phyloP scores from a whole-genome alignment of 2,888 invertebrate genomes.

The Chirona hameri region DNA sequence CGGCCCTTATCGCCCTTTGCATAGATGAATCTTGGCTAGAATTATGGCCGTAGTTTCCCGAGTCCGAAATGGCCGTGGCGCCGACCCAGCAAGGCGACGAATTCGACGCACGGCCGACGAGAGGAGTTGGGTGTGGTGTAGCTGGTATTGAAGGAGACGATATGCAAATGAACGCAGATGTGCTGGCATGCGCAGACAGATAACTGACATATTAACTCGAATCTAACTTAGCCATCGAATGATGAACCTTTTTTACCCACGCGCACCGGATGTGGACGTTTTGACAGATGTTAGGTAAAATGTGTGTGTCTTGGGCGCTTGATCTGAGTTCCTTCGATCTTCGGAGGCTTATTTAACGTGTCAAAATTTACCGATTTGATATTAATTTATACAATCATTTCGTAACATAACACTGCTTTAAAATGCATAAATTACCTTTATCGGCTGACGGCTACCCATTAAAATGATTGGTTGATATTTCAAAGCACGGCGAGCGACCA shows the following conservation, averaged over 20 bases:
- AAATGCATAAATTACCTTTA: too few relatives aligned
- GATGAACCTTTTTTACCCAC: background rate
- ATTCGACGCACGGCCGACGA: background rate
- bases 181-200: background rate
- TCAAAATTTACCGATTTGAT: too few relatives aligned
- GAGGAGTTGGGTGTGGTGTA: background rate
- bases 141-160: too few relatives aligned
- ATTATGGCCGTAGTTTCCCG: slow-evolving; percentile 12
- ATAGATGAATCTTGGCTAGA: slow-evolving; percentile 28
- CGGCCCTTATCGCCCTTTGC: slow-evolving; percentile 24
- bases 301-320: too few relatives aligned
- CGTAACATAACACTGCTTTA: too few relatives aligned
- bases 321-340: too few relatives aligned
- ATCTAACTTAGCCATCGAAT: background rate
- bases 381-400: too few relatives aligned
- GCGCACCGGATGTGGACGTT: background rate
- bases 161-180: background rate
- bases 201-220: background rate
- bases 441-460: too few relatives aligned
- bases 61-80: background rate
- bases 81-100: background rate
- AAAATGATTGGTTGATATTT: too few relatives aligned
- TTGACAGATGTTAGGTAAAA: too few relatives aligned
- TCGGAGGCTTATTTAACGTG: too few relatives aligned
- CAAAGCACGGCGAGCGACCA: too few relatives aligned